A percentile compares a stretch with the other conserved stretches of the same genome.
These are phyloP conservation scores for Ectobius pallidus DNA, from an alignment of 2,888 invertebrate species.

Conservation along the genomic window DNA sequence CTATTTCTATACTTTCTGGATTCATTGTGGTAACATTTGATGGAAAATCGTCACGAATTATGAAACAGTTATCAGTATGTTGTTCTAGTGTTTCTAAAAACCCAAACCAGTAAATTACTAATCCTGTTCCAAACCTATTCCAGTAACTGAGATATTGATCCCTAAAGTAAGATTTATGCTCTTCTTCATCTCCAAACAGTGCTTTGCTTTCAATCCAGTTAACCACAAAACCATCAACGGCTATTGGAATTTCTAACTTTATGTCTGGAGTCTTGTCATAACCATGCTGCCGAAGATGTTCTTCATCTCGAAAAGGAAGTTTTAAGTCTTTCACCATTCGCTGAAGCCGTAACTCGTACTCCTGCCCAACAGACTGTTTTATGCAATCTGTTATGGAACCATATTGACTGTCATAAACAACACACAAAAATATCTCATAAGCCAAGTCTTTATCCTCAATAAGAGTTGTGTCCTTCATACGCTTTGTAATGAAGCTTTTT, in stretches of 20 bases:
- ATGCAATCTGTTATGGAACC: constrained; percentile 81
- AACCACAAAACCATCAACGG: constrained; percentile 81
- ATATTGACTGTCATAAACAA: constrained; percentile 82
- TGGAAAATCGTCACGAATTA: constrained; percentile 6
- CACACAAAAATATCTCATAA: constrained; percentile 78
- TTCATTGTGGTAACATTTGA: neutral
- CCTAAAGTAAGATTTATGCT: constrained; percentile 79
- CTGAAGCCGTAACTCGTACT: constrained; percentile 81
- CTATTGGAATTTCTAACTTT: constrained; percentile 87
- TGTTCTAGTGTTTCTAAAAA: constrained; percentile 64
- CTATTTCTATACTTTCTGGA: constrained; percentile 3
- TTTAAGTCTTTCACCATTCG: constrained; percentile 64
- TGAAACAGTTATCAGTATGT: constrained; percentile 3
- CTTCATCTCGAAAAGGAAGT: constrained; percentile 75
- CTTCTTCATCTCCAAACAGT: constrained; percentile 85
- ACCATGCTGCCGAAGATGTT: constrained; percentile 77
- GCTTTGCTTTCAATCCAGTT: constrained; percentile 98
- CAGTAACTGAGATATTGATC: constrained; percentile 89
- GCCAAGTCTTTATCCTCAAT: constrained; percentile 74
- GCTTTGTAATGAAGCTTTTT: constrained; percentile 59
- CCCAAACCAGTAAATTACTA: constrained; percentile 97
- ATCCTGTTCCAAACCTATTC: constrained; percentile 89
- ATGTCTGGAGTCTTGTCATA: constrained; percentile 96
- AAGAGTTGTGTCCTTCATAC: constrained; percentile 72
- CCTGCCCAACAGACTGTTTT: constrained; percentile 81